Evolutionary conservation across 2,797 vertebrate species (phyloP), one percentile per base, ranked within the genome.

Genomic region (Corythornis leucogaster): DNA sequence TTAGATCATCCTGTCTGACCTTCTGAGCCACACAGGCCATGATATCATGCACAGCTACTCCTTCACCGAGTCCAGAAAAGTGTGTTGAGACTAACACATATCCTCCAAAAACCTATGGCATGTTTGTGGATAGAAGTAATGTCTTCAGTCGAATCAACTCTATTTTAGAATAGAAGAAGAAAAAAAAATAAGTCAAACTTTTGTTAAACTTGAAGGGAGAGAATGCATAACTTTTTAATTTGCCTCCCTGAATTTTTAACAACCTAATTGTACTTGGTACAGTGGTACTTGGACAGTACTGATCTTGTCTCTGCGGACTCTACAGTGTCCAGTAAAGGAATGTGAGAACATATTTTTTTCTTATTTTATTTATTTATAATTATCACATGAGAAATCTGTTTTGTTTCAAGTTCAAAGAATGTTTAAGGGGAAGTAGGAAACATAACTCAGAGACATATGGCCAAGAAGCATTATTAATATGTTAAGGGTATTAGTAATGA

Each of bases 341-440:
- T 80, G 51, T 77, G 86, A 42, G 50, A 90, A 84, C 3, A 5
- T 57, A 50, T 57, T 91, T 95, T 95, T 80, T 77, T 94, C 71
- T 89, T 38, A 38, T 38, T 14, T 38, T 38, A 38, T 38, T 38
- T 38, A 38, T 38, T 38, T 70, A 19, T 21, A 75, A 20, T 89
- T 93, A 95, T 94, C 83, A 82, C 68, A 81, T 85, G 78, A 92
- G 83, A 90, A 94, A 92, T 86, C 35, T 71, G 80, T 54, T 28
- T 22, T 43, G 53, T 58, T 53, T 5, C 5, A 42, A 63, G 20
- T 73, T 93, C 20, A 77, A 63, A 86, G 51, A 94, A 80, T 79
- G 80, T 38, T 85, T 91, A 75, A 78, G 73, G 75, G 68, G 38
- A 94, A 93, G 42, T 62, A 84, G 54, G 63, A 84, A 89, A 74